These are phyloP conservation scores for Byasa hedistus DNA, from an alignment of 2,888 invertebrate genomes.

Conservation along the genomic window DNA sequence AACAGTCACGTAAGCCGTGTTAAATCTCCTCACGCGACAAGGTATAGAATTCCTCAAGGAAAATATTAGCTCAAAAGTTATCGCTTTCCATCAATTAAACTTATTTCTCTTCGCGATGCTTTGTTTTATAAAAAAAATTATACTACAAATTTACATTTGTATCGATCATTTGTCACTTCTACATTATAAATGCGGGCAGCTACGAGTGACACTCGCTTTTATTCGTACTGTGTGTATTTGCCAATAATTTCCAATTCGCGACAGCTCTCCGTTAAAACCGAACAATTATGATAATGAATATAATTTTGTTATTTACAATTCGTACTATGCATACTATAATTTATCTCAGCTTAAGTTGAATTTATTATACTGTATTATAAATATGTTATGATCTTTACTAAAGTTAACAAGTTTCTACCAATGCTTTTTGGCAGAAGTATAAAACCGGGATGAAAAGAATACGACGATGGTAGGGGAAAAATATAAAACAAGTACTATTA, in stretches of 20 bases:
- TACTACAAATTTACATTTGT: not conserved
- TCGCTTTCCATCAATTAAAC: no score
- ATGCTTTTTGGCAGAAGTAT: not conserved
- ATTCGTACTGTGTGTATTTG: constrained; percentile 6
- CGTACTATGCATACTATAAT: not conserved
- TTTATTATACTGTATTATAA: not conserved
- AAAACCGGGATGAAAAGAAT: not conserved
- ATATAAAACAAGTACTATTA: no score
- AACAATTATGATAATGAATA: not conserved
- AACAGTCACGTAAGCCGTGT: no score
- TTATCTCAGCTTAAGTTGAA: not conserved
- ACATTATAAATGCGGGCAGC: not conserved
- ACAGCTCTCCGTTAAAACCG: not conserved
- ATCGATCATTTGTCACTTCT: constrained; percentile 1
- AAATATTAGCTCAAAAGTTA: no score
- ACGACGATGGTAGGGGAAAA: not conserved
- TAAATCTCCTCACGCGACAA: no score
- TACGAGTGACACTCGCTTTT: not conserved
- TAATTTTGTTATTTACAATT: not conserved
- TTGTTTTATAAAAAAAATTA: not conserved
- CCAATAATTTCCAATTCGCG: constrained; percentile 1
- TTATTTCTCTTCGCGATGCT: no score
- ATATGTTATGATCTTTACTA: not conserved
- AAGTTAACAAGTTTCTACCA: not conserved
- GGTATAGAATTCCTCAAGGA: no score